Evolutionary conservation across 1,140 invertebrate species (phyloP), one percentile per base, ranked within the genome.

Genomic region (Ceratina japonica): DNA sequence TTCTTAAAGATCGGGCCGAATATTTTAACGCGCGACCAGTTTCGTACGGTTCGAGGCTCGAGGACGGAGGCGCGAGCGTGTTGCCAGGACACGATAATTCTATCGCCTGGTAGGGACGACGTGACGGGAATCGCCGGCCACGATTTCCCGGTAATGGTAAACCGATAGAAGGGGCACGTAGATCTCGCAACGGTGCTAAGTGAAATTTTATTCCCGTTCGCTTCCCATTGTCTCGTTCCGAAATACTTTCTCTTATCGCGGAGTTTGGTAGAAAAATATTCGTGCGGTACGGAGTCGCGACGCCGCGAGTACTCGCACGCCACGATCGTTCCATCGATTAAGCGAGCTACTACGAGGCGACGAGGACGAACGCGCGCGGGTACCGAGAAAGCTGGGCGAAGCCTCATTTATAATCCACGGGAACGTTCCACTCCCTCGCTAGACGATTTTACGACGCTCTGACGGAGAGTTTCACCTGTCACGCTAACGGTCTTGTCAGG

Each of bases 391-490:
- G 61, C 61, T 72, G 68, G 44, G 63, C 52, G 63, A 61, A 64
- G 65, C 61, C 58, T 80, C 68, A 80, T 84, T 84, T 84, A 84
- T 84, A 85, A 85, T 83, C 76, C 64, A 81, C 76, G 54, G 62
- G 80, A 73, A 80, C 75, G 70, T 81, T 78, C 66, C 54, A 22
- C 52, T 81, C 27, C 63, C 24, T 59, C 56, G 7, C 52, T 73
- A 62, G 49, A 59, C 69, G 75, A 74, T 81, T 75, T 69, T 75
- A 76, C 61, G 49, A 52, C 22, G 20, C 18, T n/a, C 22, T 68
- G 51, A 27, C 51, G 22, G 16, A 22, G 56, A 73, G 73, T 83
- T 84, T 84, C 72, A 80, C 77, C 73, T 82, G 72, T 71, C 82
- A 72, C 66, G 66, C 24, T 72, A 82, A 75, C 72, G 58, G 64